Evolutionary conservation across 2,113 vertebrate genomes (phyloP).

Genomic region (Chaetura pelagica): DNA sequence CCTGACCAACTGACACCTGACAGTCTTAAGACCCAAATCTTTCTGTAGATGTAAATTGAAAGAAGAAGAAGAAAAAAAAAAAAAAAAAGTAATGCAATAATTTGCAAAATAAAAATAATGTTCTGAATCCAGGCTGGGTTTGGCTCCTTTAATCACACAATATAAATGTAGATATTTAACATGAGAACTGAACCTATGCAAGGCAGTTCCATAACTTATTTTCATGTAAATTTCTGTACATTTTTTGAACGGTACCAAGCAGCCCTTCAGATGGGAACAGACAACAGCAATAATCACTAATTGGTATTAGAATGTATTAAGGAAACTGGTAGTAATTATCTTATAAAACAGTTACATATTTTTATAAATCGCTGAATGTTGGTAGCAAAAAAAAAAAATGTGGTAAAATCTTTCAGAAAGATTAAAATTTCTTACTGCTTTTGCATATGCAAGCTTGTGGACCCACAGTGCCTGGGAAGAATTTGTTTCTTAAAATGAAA

Average conservation of each 20-base stretch:
- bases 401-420: neutral
- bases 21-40: neutral
- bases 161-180: neutral
- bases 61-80: rapidly evolving
- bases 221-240: neutral
- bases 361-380: neutral
- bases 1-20: neutral
- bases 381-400: neutral
- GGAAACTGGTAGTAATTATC: neutral
- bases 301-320: neutral
- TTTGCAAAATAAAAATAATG: neutral
- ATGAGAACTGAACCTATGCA: neutral
- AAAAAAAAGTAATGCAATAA: neutral
- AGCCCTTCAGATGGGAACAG: neutral
- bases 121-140: neutral
- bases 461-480: neutral
- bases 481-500: neutral
- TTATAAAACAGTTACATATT: neutral
- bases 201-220: neutral
- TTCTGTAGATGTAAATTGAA: neutral
- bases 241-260: neutral
- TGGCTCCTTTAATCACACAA: neutral
- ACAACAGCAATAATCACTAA: neutral
- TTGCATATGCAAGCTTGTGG: neutral
- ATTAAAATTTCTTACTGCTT: neutral